Base-by-base conservation (phyloP, 2,797 vertebrate genomes). In the Columba guinea region DNA sequence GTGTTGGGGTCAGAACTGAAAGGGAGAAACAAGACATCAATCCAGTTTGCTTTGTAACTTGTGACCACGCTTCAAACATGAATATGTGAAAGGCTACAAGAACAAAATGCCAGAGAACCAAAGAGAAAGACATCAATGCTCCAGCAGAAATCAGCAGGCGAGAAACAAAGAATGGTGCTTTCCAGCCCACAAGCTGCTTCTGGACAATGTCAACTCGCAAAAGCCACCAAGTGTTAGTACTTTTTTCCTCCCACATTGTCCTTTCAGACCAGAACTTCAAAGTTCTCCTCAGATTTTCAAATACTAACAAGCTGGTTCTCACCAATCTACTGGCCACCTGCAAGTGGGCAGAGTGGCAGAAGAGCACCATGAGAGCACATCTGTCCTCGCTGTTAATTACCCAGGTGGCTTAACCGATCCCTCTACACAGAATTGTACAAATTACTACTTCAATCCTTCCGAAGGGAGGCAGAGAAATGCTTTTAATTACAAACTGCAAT, bases 401-500 rank as follows among this genome's bases (percentile, higher is more conserved):
- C n/a, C 22, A 67, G n/a, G 48, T 32, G 24, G 48, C 2, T 80
- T 24, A n/a, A 74, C 11, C 0, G 0, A 70, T 14, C 48, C 8
- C 48, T 41, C 28, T 20, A n/a, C 0, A 0, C 22, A 67, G 32
- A 80, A 46, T 5, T 41, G 22, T 22, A 78, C 63, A 14, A 91
- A 87, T 32, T n/a, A 17, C 41, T 13, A n/a, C 68, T 34, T 37
- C 48, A 87, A 63, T 9, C 28, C 49, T 77, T 35, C 59, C 60
- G 13, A 52, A 70, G 44, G 35, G 60, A 78, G 28, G 27, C 5
- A 15, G 60, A 68, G 53, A 93, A 94, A 81, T 34, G 59, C 28
- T 95, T 92, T 85, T 74, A 92, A 93, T 95, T 94, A 90, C 34
- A 23, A 84, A 74, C 34, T 51, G 53, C 74, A 87, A 20, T 3